Conservation (phyloP, 2,797 vertebrate genomes). For the Acrocephalus scirpaceus region DNA sequence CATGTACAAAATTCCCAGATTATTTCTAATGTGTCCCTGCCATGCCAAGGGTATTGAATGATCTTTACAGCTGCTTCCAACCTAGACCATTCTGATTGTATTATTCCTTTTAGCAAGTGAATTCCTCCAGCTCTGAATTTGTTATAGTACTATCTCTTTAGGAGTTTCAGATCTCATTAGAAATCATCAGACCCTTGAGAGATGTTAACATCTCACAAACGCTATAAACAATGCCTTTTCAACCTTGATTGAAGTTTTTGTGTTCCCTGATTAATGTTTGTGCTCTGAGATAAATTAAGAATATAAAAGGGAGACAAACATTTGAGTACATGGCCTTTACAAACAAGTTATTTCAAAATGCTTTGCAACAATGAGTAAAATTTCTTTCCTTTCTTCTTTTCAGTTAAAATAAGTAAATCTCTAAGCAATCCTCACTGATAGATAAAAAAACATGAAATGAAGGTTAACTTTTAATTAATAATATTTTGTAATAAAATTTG, state of each 20-base stretch:
- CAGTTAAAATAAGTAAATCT: constrained; percentile 11
- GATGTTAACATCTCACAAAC: neutral
- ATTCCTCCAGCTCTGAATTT: constrained; percentile 23
- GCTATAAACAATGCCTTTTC: constrained; percentile 26
- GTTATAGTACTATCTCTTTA: neutral
- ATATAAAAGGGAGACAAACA: neutral
- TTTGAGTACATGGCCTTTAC: neutral
- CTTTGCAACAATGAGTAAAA: neutral
- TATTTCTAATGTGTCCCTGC: neutral
- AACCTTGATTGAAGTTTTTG: constrained; percentile 22
- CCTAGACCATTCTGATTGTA: neutral
- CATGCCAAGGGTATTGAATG: rapidly evolving
- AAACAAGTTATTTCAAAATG: constrained; percentile 38
- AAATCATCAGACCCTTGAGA: constrained; percentile 42
- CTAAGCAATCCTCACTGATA: neutral
- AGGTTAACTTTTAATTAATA: neutral
- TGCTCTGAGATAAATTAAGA: constrained; percentile 24
- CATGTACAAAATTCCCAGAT: neutral
- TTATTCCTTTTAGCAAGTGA: neutral
- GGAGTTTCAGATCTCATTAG: constrained; percentile 52
- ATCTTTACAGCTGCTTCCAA: neutral
- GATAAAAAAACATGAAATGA: constrained; percentile 29
- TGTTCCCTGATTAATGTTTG: constrained; percentile 58
- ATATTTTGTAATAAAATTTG: neutral
- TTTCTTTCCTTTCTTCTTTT: neutral